Percentiles rank a stretch among this genome's conserved stretches.
Conservation (phyloP, 2,888 invertebrate species). For the Agelastica alni region DNA sequence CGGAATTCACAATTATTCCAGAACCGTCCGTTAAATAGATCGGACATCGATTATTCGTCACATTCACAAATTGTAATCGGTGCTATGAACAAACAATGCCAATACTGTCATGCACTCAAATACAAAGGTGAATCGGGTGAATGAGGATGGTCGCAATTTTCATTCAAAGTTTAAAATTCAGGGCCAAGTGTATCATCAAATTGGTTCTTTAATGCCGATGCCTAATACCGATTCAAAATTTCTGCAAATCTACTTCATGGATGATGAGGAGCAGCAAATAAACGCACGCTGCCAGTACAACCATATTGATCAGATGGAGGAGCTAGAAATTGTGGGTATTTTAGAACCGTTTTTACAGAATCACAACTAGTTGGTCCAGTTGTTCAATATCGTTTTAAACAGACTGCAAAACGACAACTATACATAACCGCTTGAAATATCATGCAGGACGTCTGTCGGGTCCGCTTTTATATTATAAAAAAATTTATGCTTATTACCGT, state of each 20-base stretch:
- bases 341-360: background rate
- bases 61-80: too few species aligned
- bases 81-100: too few species aligned
- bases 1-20: background rate
- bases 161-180: background rate
- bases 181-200: background rate
- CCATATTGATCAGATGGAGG: background rate
- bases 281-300: background rate
- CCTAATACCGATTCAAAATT: background rate
- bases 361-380: background rate
- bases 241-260: background rate
- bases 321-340: background rate
- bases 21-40: too few species aligned
- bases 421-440: too few species aligned
- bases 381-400: too few species aligned
- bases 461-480: too few species aligned
- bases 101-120: too few species aligned
- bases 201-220: background rate
- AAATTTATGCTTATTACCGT: too few species aligned
- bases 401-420: background rate
- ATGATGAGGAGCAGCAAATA: background rate
- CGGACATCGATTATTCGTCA: too few species aligned
- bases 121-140: too few species aligned
- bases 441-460: too few species aligned
- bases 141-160: background rate